These are phyloP conservation scores for Smutsia gigantea DNA, from an alignment of 2,797 vertebrate genomes.

Conservation along the genomic window DNA sequence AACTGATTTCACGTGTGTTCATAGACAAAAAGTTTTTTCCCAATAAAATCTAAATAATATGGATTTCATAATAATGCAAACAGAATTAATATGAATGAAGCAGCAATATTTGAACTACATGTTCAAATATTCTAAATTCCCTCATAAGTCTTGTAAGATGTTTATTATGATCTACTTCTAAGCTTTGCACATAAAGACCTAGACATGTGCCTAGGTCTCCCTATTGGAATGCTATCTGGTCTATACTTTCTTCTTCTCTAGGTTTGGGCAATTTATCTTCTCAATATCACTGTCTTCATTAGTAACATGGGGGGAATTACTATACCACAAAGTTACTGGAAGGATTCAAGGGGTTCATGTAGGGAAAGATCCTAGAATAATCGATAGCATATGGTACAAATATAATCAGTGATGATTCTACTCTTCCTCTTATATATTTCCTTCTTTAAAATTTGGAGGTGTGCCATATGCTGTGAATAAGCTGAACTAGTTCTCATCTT, in stretches of 20 bases:
- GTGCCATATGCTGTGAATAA: neutral
- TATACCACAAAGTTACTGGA: neutral
- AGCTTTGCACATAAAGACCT: neutral
- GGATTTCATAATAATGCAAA: conserved; percentile 33
- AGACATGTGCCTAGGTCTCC: neutral
- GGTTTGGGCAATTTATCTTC: neutral
- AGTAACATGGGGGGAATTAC: neutral
- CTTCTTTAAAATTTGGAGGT: neutral
- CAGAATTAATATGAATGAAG: neutral
- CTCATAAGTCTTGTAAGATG: neutral
- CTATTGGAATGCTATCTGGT: neutral
- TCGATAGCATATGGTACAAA: neutral
- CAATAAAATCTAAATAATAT: neutral
- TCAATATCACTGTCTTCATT: neutral
- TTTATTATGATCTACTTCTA: neutral
- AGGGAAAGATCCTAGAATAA: neutral
- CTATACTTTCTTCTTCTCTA: neutral
- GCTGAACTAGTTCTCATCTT: neutral
- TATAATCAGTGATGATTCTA: neutral
- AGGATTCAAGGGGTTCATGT: neutral
- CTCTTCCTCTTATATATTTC: neutral
- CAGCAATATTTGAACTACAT: neutral
- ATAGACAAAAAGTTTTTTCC: neutral
- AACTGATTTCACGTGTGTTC: neutral
- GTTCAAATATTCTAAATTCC: neutral